Base-by-base conservation (phyloP, 2,888 invertebrate genomes). In the Xestia c-nigrum region DNA sequence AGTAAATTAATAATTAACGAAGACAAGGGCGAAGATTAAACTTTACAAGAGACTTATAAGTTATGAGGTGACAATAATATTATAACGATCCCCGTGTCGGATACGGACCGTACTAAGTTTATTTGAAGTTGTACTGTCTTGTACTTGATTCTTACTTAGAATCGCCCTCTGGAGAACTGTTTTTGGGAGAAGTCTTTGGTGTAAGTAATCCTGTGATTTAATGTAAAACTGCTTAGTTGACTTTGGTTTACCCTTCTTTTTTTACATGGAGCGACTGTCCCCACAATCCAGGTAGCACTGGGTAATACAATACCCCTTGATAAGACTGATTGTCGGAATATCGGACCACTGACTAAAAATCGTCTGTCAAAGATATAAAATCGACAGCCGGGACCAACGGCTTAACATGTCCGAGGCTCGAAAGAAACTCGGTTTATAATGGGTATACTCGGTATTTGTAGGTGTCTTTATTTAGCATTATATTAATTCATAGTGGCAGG, bases 1-100 rank as follows among this genome's bases (percentile, higher is more conserved):
- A 38, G 24, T 80, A 38, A 84, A 66, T 85, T 63, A 67, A 59
- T 59, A 74, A 81, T 80, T 64, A 74, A 79, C 61, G 24, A 63
- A 57, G 61, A 72, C 81, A 72, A 72, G 38, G 47, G 21, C 38
- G 38, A 52, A 59, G 63, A 72, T 81, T 59, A 47, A 85, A 81
- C 31, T 85, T 74, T 38, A 52, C 61, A 59, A 59, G 14, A 63
- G 14, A 46, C 72, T 69, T 66, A 19, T 66, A 57, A 70, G 55
- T 81, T 59, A 76, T 70, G 21, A 63, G 24, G 40, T 76, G 24
- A 59, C 46, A 69, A 67, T 83, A 85, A 72, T 75, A 46, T 59
- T 63, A 12, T 50, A 70, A 72, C 50, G 69, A 63, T 64, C 19
- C n/a, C 38, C 70, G 66, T 64, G 69, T 69, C 47, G 40, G 69